Evolutionary conservation across 2,888 invertebrate genomes (phyloP).

Genomic region (Noctua janthina): DNA sequence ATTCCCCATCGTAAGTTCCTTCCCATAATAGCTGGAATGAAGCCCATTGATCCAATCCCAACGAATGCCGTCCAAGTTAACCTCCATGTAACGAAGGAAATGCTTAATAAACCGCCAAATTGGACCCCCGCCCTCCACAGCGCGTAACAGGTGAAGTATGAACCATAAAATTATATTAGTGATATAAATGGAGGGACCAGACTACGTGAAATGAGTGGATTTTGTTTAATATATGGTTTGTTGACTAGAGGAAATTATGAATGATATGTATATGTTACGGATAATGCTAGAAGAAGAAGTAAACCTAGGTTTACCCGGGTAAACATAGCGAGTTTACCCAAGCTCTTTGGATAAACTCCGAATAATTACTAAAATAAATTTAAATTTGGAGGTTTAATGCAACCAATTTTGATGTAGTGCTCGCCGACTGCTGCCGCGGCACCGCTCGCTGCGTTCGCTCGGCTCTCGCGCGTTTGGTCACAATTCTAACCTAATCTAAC

Average conservation of each 20-base stretch:
- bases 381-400: too few species aligned
- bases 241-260: conserved; percentile 12
- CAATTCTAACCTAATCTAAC: too few species aligned
- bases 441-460: too few species aligned
- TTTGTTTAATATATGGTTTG: conserved; percentile 47
- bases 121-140: conserved; percentile 55
- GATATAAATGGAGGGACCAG: conserved; percentile 63
- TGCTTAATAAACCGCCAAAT: conserved; percentile 71
- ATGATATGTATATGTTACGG: too few species aligned
- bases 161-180: conserved; percentile 69
- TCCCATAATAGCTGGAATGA: conserved; percentile 40
- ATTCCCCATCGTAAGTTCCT: conserved; percentile 23
- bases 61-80: conserved; percentile 51
- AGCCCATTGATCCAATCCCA: conserved; percentile 64
- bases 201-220: conserved; percentile 36
- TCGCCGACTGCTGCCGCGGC: too few species aligned
- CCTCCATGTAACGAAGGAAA: conserved; percentile 59
- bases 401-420: too few species aligned
- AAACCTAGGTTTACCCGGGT: too few species aligned
- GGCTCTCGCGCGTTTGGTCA: too few species aligned
- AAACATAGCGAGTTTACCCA: too few species aligned
- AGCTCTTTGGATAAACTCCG: too few species aligned
- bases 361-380: too few species aligned
- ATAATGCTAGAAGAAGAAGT: too few species aligned
- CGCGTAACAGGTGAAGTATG: conserved; percentile 67